A percentile compares a stretch with the other conserved stretches of the same genome.
Conservation (phyloP, 2,113 vertebrate genomes). For the Semnopithecus entellus region DNA sequence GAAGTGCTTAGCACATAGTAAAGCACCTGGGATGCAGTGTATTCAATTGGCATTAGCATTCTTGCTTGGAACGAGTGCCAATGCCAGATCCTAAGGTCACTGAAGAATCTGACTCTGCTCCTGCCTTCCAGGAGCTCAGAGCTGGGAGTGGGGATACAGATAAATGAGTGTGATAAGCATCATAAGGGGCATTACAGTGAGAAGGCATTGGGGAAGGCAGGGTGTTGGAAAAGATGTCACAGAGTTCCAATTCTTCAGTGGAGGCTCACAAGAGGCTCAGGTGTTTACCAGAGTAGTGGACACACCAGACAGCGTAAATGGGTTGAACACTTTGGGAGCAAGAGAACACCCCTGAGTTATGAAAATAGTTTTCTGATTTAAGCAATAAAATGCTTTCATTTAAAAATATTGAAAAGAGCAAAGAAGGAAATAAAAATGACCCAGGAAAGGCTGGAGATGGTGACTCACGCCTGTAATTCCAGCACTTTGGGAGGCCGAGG, state of each 20-base stretch:
- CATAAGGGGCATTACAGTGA: neutral
- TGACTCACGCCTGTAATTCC: neutral
- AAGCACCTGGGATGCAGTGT: too few species aligned
- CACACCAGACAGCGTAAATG: neutral
- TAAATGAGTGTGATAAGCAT: neutral
- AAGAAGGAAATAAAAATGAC: neutral
- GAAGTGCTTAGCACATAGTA: neutral
- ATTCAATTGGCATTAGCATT: neutral
- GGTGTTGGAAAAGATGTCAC: neutral
- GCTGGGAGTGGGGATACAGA: neutral
- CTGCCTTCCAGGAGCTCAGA: neutral
- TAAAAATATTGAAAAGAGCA: neutral
- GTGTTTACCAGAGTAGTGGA: neutral
- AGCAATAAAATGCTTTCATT: neutral
- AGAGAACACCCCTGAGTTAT: neutral
- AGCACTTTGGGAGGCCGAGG: neutral
- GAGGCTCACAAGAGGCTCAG: neutral
- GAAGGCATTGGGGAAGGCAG: neutral
- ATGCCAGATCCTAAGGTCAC: neutral
- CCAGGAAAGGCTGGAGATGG: neutral
- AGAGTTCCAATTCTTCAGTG: neutral
- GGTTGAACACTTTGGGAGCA: neutral
- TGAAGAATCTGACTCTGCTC: neutral
- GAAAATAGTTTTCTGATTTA: neutral
- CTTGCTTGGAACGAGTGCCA: neutral